Base-by-base conservation (phyloP, 2,797 vertebrate species). In the Scleropages formosus region DNA sequence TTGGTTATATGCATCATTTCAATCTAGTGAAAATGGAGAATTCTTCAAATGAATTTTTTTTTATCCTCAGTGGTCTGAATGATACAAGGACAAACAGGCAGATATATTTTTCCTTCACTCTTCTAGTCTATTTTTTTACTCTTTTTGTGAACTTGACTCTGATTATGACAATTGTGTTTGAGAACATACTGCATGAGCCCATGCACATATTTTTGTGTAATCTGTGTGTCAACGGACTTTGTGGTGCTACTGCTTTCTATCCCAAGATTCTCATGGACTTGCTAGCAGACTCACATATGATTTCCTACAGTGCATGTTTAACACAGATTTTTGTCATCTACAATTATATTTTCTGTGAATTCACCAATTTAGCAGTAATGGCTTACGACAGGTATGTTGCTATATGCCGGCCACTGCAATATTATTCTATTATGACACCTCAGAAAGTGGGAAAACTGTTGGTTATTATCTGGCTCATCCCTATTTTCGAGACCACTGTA, bases 341-440 rank as follows among this genome's bases (percentile, higher is more conserved):
- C 61, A 22, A 0, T 1, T 90, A 82, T 16, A 4, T 80, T 0
- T 88, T 88, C 74, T 86, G 81, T 9, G 85, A 91, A 74, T 79
- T 75, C 73, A 83, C 78, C 56, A 82, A 56, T 22, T 80, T 91
- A 63, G 83, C 89, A 0, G 76, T 86, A 49, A 90, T 90, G 88
- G 86, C 88, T 4, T 89, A 84, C 39, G 89, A 90, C 84, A 87
- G 88, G 20, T 90, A 89, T 77, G 12, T 90, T 13, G 87, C 89
- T 49, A 87, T 89, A 80, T 91, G 90, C 15, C 76, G 58, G 22
- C 88, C 90, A 0, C 81, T 91, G 75, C 82, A 80, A 44, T 92
- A 92, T 78, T 80, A 72, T 2, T 53, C 51, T 0, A 47, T 90
- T 22, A 89, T 92, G 85, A 85, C 85, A 0, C 0, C 3, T 9